phyloP scores from a whole-genome alignment of 2,888 invertebrate species.

The Drosophila putrida region DNA sequence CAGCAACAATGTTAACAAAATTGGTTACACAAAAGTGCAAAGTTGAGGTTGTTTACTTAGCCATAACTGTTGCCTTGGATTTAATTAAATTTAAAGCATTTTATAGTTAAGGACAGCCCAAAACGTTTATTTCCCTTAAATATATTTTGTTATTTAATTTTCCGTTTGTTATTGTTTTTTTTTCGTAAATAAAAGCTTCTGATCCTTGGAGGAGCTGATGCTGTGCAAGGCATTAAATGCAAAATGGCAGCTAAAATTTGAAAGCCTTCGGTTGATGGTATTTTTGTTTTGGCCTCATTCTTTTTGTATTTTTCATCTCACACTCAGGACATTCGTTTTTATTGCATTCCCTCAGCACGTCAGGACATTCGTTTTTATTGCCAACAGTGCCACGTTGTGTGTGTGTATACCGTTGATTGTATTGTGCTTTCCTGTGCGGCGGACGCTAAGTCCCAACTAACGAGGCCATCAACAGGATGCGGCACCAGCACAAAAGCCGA shows the following conservation, averaged over 20 bases:
- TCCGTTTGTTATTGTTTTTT: conserved; percentile 13
- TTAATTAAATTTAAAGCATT: conserved; percentile 72
- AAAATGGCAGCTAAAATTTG: conserved; percentile 59
- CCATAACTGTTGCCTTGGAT: conserved; percentile 28
- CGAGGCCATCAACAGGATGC: conserved; percentile 80
- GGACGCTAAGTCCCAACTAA: conserved; percentile 74
- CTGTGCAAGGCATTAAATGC: conserved; percentile 58
- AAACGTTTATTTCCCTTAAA: conserved; percentile 37
- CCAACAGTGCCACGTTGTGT: conserved; percentile 39
- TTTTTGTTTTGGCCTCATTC: conserved; percentile 64
- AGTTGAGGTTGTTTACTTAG: conserved; percentile 1
- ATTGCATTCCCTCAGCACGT: conserved; percentile 58
- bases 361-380: conserved; percentile 75
- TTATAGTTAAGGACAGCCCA: conserved; percentile 22
- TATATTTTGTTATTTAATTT: conserved; percentile 24
- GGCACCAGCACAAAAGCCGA: conserved; percentile 72
- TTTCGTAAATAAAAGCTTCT: conserved; percentile 7
- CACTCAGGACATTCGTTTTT: conserved; percentile 73
- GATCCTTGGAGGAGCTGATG: conserved; percentile 15
- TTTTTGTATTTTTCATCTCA: conserved; percentile 28
- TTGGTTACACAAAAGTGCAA: conserved; percentile 7
- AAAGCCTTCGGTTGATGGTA: conserved; percentile 49
- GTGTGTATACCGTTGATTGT: conserved; percentile 63
- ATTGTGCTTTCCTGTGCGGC: conserved; percentile 54
- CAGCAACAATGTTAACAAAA: conserved; percentile 52